These are phyloP conservation scores for Henricia sp. DNA, from an alignment of 53 echinoderm and acorn worm species.

Conservation along the genomic window DNA sequence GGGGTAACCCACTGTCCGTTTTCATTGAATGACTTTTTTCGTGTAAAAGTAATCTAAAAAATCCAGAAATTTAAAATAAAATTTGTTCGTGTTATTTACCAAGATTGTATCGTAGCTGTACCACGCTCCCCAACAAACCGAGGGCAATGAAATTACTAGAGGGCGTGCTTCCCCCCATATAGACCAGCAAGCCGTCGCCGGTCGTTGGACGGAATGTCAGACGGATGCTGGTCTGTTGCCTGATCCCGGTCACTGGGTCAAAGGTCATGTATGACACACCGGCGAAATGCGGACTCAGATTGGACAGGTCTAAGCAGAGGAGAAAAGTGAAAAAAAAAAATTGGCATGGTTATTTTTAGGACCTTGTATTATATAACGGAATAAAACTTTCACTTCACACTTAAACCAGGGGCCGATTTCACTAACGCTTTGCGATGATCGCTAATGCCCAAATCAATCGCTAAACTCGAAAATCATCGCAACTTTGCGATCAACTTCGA, in stretches of 20 bases:
- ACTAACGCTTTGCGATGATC: too few species aligned
- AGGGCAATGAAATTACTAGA: slow-evolving; percentile 79
- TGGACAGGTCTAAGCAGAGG: slow-evolving; percentile 65
- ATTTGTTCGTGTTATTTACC: slow-evolving; percentile 50
- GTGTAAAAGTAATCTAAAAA: too few species aligned
- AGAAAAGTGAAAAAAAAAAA: slow-evolving; percentile 2
- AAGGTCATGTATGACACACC: slow-evolving; percentile 78
- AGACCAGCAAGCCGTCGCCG: slow-evolving; percentile 64
- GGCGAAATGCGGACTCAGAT: slow-evolving; percentile 75
- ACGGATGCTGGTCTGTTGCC: slow-evolving; percentile 71
- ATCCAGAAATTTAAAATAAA: too few species aligned
- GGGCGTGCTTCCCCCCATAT: slow-evolving; percentile 56
- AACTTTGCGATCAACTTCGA: too few species aligned
- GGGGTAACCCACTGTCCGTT: too few species aligned
- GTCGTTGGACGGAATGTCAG: slow-evolving; percentile 69
- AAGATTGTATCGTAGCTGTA: slow-evolving; percentile 80
- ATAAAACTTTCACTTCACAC: too few species aligned
- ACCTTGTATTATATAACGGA: too few species aligned
- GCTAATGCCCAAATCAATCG: too few species aligned
- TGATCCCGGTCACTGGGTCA: slow-evolving; percentile 34
- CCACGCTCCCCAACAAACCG: slow-evolving; percentile 68
- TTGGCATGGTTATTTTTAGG: too few species aligned
- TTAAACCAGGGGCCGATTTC: too few species aligned
- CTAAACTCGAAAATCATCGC: too few species aligned
- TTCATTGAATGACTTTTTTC: too few species aligned